Evolutionary conservation across 2,113 vertebrate species (phyloP), one percentile per base, ranked within the genome.

Genomic region (Podocnemis expansa): DNA sequence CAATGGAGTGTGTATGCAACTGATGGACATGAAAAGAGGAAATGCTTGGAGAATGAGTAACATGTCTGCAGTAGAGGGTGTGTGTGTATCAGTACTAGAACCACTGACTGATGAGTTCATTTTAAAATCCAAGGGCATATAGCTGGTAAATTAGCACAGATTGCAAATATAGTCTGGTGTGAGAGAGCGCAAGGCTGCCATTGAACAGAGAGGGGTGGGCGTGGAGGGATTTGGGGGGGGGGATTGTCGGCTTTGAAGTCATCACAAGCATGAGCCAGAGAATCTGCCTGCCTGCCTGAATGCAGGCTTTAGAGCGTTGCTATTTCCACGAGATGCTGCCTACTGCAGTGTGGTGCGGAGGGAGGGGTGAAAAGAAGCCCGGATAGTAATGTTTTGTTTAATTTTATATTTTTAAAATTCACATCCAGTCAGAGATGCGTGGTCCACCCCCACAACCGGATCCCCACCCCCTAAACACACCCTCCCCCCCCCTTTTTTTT

Each of bases 41-140:
- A 96, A 96, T 92, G 95, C 94, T 95, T 97, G 95, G 90, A 89
- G 96, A 96, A 96, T 93, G 93, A 97, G 94, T 91, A 96, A 97
- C 95, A 94, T 97, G 92, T 95, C 96, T 96, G 95, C 95, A 94
- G 93, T 4, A 63, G 80, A 94, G 96, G 97, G 90, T 75, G 91
- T 52, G 90, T 75, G 96, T 31, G 85, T 94, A 92, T 84, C 97
- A 81, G 14, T 88, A 11, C 96, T 43, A 85, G 91, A 84, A 91
- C 38, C 91, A 81, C 89, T 93, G 96, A 96, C 92, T 94, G 96
- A 95, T 94, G 96, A 95, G 92, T 97, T 96, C 94, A 93, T 98
- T 97, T 94, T 84, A 87, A 95, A 97, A 97, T 91, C 96, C 96
- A 96, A 97, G 96, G 97, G 96, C 93, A 96, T 85, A 38, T 91